Conservation (phyloP, 35 echinoderm and acorn worm genomes). For the Acanthaster planci region DNA sequence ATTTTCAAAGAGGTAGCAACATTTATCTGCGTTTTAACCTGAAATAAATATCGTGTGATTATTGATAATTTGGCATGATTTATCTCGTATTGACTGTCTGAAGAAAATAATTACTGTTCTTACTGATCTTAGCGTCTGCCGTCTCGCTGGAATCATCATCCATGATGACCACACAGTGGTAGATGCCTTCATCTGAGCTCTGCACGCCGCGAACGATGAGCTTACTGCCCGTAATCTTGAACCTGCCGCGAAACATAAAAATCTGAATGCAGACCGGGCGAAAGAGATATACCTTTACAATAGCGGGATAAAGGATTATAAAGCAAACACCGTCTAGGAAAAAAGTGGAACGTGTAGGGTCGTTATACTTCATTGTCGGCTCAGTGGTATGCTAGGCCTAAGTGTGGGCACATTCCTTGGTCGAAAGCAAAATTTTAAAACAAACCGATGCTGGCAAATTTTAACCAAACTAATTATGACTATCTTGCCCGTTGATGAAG, state of each 20-base stretch:
- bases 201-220: conserved; percentile 3
- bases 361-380: too few relatives aligned
- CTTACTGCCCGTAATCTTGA: background rate
- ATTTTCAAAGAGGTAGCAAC: background rate
- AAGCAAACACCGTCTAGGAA: too few relatives aligned
- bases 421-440: too few relatives aligned
- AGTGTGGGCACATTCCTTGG: too few relatives aligned
- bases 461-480: too few relatives aligned
- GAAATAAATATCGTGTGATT: background rate
- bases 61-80: background rate
- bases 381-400: too few relatives aligned
- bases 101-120: background rate
- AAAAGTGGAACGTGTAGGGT: too few relatives aligned
- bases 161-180: conserved; percentile 44
- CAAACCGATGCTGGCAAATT: too few relatives aligned
- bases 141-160: conserved; percentile 9
- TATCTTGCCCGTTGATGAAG: too few relatives aligned
- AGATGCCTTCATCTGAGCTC: background rate
- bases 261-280: background rate
- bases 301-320: too few relatives aligned
- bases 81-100: background rate
- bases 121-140: conserved; percentile 21
- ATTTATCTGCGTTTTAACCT: background rate
- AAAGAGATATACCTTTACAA: too few relatives aligned
- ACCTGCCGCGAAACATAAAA: background rate